A percentile compares a stretch with the other conserved stretches of the same genome.
phyloP scores from a whole-genome alignment of 2,888 invertebrate genomes.

The Diaperis boleti region DNA sequence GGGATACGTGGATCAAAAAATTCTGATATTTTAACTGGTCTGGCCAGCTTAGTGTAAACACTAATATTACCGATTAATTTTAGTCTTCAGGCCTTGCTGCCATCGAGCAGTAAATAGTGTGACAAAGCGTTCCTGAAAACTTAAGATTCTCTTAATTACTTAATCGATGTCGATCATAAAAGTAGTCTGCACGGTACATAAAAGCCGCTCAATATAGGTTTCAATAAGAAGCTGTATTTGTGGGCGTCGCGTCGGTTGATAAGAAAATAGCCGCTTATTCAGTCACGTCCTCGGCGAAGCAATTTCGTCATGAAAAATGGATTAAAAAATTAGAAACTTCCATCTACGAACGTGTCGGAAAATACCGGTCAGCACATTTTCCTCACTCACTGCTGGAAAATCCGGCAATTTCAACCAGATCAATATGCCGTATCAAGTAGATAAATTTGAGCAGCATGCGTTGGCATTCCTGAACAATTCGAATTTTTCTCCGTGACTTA shows the following conservation, averaged over 20 bases:
- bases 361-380: constrained; percentile 34
- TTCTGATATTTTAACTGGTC: too few relatives aligned
- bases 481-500: constrained; percentile 13
- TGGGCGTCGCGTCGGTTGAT: background rate
- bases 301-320: constrained; percentile 39
- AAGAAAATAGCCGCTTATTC: constrained; percentile 29
- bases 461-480: constrained; percentile 7
- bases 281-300: constrained; percentile 35
- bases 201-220: constrained; percentile 14
- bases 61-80: too few relatives aligned
- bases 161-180: constrained; percentile 17
- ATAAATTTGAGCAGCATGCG: constrained; percentile 28
- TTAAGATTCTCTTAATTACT: constrained; percentile 6
- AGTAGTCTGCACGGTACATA: background rate
- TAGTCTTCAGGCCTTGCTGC: too few relatives aligned
- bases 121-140: background rate
- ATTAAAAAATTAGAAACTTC: constrained; percentile 42
- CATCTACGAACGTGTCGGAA: constrained; percentile 23
- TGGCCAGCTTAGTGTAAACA: too few relatives aligned
- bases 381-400: constrained; percentile 21
- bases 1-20: background rate
- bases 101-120: too few relatives aligned
- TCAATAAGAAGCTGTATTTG: constrained; percentile 24
- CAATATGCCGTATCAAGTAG: constrained; percentile 18
- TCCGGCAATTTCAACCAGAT: constrained; percentile 23